These are phyloP conservation scores for Hydraecia micacea DNA, from an alignment of 2,888 invertebrate species.

Conservation along the genomic window DNA sequence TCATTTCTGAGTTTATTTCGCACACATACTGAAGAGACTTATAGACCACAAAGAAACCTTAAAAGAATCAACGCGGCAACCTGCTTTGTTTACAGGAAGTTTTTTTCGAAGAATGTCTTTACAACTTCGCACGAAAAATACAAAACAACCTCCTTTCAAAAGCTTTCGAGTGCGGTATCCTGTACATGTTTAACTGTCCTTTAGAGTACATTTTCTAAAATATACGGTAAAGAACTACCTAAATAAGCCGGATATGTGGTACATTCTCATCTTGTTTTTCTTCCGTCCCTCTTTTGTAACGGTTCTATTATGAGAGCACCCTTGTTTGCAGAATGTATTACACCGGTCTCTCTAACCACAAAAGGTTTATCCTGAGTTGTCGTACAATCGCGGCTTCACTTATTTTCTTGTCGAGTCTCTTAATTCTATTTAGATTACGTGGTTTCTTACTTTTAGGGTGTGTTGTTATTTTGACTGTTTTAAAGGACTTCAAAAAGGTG, in stretches of 20 bases:
- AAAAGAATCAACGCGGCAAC: neutral
- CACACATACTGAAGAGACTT: neutral
- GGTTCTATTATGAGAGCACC: constrained; percentile 75
- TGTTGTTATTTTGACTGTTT: neutral
- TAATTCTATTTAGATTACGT: constrained; percentile 47
- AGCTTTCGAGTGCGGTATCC: constrained; percentile 5
- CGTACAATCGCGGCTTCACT: constrained; percentile 51
- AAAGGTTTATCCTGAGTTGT: constrained; percentile 70
- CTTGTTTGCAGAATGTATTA: constrained; percentile 77
- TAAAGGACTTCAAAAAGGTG: neutral
- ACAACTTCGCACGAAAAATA: neutral
- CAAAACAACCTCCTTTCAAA: neutral
- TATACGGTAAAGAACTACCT: constrained; percentile 51
- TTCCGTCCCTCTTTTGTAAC: constrained; percentile 72
- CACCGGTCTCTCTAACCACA: constrained; percentile 70
- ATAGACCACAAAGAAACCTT: neutral
- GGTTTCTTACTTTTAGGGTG: constrained; percentile 3
- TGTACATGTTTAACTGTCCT: constrained; percentile 40
- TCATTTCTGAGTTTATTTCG: neutral
- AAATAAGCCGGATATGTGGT: constrained; percentile 60
- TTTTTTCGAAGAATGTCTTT: neutral
- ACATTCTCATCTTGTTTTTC: constrained; percentile 72
- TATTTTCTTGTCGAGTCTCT: constrained; percentile 48
- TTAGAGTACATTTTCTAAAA: constrained; percentile 44
- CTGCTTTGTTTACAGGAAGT: neutral